Percentiles rank a stretch among this genome's conserved stretches.
Evolutionary conservation across 2,888 invertebrate genomes (phyloP).

Genomic region (Carterocephalus palaemon): DNA sequence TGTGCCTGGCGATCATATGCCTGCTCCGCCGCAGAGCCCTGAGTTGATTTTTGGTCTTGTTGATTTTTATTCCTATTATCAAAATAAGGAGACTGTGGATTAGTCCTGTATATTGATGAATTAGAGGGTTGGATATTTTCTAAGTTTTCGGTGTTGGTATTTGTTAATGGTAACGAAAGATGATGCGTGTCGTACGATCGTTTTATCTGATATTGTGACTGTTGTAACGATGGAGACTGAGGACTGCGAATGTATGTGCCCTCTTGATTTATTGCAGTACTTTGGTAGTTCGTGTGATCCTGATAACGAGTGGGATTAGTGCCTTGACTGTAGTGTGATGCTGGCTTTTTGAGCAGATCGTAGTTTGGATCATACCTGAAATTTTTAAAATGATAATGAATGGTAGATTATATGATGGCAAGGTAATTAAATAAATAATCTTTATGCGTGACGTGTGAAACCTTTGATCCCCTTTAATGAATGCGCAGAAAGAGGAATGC

Average conservation of each 20-base stretch:
- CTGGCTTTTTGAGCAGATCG: conserved; percentile 74
- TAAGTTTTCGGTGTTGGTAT: conserved; percentile 60
- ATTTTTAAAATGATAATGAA: conserved; percentile 34
- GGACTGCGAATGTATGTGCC: conserved; percentile 75
- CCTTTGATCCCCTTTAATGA: too few species aligned
- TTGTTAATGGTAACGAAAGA: conserved; percentile 67
- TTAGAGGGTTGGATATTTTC: conserved; percentile 57
- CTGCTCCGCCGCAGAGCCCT: conserved; percentile 52
- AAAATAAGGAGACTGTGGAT: conserved; percentile 73
- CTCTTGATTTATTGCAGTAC: conserved; percentile 62
- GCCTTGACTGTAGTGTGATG: conserved; percentile 73
- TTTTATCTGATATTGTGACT: conserved; percentile 57
- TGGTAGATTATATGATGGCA: not conserved
- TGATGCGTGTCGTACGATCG: conserved; percentile 68
- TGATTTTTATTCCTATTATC: conserved; percentile 64
- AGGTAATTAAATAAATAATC: not conserved
- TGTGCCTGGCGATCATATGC: conserved; percentile 58
- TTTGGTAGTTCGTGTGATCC: conserved; percentile 61
- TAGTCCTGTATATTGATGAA: conserved; percentile 55
- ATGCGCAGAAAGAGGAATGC: too few species aligned
- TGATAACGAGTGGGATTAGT: conserved; percentile 64
- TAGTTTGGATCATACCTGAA: conserved; percentile 78
- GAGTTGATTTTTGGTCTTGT: conserved; percentile 42
- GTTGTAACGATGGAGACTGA: conserved; percentile 64
- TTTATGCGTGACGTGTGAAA: too few species aligned